These are phyloP conservation scores for Parnassius orleans DNA, from an alignment of 2,888 invertebrate genomes.

Conservation along the genomic window DNA sequence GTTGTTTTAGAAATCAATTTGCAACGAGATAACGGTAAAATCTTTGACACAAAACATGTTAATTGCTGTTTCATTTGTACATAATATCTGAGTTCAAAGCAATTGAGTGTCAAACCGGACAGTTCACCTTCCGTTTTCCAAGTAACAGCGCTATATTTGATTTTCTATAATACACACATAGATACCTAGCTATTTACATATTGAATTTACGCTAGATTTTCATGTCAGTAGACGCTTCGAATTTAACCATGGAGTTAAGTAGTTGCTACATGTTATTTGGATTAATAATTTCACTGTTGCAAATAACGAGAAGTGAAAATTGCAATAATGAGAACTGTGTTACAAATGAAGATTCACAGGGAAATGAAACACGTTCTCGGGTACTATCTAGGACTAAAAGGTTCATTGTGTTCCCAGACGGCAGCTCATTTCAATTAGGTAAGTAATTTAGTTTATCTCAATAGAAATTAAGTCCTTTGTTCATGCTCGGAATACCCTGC, in stretches of 20 bases:
- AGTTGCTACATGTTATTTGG: conserved; percentile 27
- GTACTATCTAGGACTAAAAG: conserved; percentile 78
- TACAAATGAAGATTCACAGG: conserved; percentile 38
- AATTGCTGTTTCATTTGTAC: conserved; percentile 67
- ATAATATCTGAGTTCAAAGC: conserved; percentile 42
- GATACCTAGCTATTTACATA: conserved; percentile 22
- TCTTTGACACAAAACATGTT: conserved; percentile 63
- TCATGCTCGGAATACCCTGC: neutral
- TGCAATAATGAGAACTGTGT: conserved; percentile 43
- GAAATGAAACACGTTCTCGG: conserved; percentile 45
- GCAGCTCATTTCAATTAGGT: conserved; percentile 83
- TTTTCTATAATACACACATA: conserved; percentile 32
- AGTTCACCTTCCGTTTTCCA: conserved; percentile 54
- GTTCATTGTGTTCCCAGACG: conserved; percentile 81
- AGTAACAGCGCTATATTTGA: conserved; percentile 45
- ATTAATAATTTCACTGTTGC: conserved; percentile 38
- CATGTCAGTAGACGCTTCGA: conserved; percentile 23
- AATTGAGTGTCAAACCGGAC: conserved; percentile 42
- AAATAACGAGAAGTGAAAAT: conserved; percentile 44
- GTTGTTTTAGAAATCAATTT: conserved; percentile 44
- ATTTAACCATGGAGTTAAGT: conserved; percentile 30
- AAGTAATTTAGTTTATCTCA: conserved; percentile 37
- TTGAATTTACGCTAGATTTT: conserved; percentile 28
- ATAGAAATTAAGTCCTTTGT: conserved; percentile 18
- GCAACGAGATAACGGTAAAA: conserved; percentile 60